A percentile compares a stretch with the other conserved stretches of the same genome.
Evolutionary conservation across 2,113 vertebrate species (phyloP).

Genomic region (Calonectris borealis): DNA sequence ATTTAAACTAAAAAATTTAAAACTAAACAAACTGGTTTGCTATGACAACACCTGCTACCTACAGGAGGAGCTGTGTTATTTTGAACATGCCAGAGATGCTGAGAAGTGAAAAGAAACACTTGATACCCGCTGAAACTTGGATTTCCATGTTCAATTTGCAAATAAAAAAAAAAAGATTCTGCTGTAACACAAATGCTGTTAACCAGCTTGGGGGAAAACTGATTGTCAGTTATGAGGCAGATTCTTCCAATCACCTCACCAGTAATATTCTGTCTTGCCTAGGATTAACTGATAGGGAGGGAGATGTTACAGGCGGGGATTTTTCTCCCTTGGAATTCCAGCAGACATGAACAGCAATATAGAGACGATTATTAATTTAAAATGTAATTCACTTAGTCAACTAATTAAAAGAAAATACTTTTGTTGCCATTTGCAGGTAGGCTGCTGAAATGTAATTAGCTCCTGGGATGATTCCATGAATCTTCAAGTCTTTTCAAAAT

Average conservation of each 20-base stretch:
- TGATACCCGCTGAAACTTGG: background rate
- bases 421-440: slow-evolving; percentile 48
- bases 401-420: slow-evolving; percentile 59
- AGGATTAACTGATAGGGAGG: background rate
- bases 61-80: background rate
- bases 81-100: background rate
- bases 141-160: background rate
- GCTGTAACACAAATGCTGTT: background rate
- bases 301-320: background rate
- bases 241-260: background rate
- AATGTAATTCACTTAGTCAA: slow-evolving; percentile 39
- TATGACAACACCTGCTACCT: slow-evolving; percentile 28
- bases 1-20: background rate
- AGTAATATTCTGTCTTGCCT: background rate
- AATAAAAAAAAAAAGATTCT: background rate
- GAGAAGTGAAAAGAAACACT: background rate
- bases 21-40: slow-evolving; percentile 29
- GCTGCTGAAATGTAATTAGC: slow-evolving; percentile 39
- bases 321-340: slow-evolving; percentile 44
- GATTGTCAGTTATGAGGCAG: background rate
- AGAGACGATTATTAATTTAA: slow-evolving; percentile 41
- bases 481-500: slow-evolving; percentile 12
- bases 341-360: slow-evolving; percentile 8
- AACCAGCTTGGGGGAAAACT: background rate
- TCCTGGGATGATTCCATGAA: slow-evolving; percentile 2